Percentiles rank a stretch among this genome's conserved stretches.
phyloP scores from a whole-genome alignment of 1,140 invertebrate species.

The Nixonia krombeini region DNA sequence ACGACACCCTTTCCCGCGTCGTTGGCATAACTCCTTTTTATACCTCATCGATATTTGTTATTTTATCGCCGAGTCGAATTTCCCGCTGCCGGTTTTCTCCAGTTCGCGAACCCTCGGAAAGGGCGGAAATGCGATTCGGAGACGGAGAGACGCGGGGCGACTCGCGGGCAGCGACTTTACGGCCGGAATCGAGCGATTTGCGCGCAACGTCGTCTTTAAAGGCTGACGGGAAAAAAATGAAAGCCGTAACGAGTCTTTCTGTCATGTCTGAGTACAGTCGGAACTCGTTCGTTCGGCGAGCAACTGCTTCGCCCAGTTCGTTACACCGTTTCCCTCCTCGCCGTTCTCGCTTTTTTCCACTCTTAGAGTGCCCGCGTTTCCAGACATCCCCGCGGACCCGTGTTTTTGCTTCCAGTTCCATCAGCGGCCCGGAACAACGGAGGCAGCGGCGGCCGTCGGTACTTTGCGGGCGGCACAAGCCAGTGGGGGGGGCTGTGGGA shows the following conservation, averaged over 20 bases:
- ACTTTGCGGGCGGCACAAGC: conserved; percentile 25
- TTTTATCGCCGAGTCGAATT: not conserved
- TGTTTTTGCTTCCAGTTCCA: conserved; percentile 36
- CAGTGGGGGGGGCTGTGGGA: conserved; percentile 32
- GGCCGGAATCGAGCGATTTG: not conserved
- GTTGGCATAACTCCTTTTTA: not conserved
- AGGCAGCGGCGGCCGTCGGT: conserved; percentile 26
- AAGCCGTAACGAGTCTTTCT: conserved; percentile 37
- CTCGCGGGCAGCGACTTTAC: too few species aligned
- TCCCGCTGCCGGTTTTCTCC: too few species aligned
- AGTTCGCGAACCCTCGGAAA: too few species aligned
- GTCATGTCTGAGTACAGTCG: conserved; percentile 28
- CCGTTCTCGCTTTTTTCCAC: conserved; percentile 31
- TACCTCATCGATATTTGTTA: not conserved
- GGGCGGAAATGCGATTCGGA: not conserved
- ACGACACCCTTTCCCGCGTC: not conserved
- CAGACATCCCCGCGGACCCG: conserved; percentile 15
- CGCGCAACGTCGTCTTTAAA: not conserved
- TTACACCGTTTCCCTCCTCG: conserved; percentile 22
- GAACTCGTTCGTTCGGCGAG: conserved; percentile 41
- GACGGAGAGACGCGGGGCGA: too few species aligned
- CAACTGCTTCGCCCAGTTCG: conserved; percentile 20
- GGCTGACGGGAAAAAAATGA: not conserved
- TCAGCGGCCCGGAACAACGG: conserved; percentile 40
- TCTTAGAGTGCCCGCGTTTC: conserved; percentile 24